Percentiles rank a stretch among this genome's conserved stretches.
Conservation (phyloP, 2,797 vertebrate genomes). For the Hozukius guyotensis region DNA sequence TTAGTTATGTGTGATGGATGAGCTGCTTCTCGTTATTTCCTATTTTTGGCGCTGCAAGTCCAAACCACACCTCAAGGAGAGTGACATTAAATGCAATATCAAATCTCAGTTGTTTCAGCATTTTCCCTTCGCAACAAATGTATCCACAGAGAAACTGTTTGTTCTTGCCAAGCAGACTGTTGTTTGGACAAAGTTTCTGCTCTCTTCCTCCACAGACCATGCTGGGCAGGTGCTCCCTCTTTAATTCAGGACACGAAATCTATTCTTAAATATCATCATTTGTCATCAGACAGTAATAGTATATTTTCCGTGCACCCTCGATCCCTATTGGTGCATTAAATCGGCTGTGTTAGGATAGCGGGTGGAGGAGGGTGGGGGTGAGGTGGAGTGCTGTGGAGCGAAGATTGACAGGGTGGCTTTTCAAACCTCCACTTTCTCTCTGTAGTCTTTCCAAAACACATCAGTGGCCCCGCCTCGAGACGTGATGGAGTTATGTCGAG, state of each 20-base stretch:
- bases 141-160: constrained; percentile 33
- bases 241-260: constrained; percentile 43
- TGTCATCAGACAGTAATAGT: constrained; percentile 68
- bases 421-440: constrained; percentile 71
- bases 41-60: constrained; percentile 48
- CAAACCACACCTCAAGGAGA: constrained; percentile 67
- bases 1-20: constrained; percentile 62
- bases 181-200: constrained; percentile 42
- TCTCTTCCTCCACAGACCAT: constrained; percentile 11
- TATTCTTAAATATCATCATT: constrained; percentile 63
- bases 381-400: constrained; percentile 53
- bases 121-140: constrained; percentile 46
- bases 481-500: constrained; percentile 56
- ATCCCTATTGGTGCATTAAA: constrained; percentile 35
- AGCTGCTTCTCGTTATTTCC: constrained; percentile 58
- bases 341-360: constrained; percentile 40
- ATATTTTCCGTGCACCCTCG: constrained; percentile 64
- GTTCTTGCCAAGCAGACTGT: constrained; percentile 49
- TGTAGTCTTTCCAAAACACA: constrained; percentile 80
- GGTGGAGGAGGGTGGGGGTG: constrained; percentile 22
- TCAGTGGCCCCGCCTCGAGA: constrained; percentile 54
- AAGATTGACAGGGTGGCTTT: constrained; percentile 75
- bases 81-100: constrained; percentile 66
- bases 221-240: constrained; percentile 60
- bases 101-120: constrained; percentile 72